phyloP scores from a whole-genome alignment of 2,113 vertebrate species.

The Platysteira castanea region DNA sequence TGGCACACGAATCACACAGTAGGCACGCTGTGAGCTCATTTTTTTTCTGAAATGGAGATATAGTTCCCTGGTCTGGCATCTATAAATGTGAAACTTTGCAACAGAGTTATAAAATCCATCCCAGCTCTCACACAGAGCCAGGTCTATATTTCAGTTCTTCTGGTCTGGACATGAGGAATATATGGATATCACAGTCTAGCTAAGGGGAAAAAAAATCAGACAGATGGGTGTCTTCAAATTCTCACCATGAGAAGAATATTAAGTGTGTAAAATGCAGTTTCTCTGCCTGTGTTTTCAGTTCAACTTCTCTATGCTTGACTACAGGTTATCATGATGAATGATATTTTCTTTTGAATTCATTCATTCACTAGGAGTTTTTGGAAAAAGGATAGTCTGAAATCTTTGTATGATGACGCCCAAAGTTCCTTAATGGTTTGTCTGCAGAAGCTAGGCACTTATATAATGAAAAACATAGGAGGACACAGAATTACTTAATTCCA shows the following conservation, averaged over 20 bases:
- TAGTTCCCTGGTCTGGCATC: neutral
- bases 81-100: neutral
- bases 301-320: neutral
- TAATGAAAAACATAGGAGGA: neutral
- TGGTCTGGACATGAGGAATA: neutral
- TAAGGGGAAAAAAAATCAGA: neutral
- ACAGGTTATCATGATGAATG: neutral
- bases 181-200: neutral
- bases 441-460: neutral
- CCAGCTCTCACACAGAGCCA: neutral
- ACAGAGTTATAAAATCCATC: neutral
- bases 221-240: neutral
- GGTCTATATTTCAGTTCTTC: neutral
- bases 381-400: neutral
- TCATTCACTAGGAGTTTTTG: neutral
- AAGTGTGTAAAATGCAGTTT: neutral
- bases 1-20: neutral
- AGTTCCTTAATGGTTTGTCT: neutral
- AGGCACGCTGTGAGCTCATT: neutral
- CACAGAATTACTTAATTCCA: neutral
- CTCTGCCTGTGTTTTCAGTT: neutral
- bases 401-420: neutral
- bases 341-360: neutral
- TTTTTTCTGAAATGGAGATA: constrained; percentile 15
- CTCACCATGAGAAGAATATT: neutral